phyloP scores from a whole-genome alignment of 2,113 vertebrate species.

The Neopipo cinnamomea region DNA sequence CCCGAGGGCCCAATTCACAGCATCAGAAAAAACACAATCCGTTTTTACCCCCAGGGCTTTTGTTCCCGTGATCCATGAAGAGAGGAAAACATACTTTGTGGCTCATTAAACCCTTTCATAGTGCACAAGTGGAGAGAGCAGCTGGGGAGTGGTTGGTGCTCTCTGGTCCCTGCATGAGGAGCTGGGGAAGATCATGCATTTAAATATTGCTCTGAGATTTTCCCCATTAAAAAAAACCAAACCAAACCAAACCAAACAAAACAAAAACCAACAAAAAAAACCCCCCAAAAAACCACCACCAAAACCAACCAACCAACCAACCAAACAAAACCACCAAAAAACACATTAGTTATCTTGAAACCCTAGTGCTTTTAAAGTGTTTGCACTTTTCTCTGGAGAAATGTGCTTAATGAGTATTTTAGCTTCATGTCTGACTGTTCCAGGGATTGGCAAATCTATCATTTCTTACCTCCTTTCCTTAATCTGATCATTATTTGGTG shows the following conservation, averaged over 20 bases:
- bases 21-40: neutral
- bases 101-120: conserved; percentile 27
- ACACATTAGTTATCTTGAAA: neutral
- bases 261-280: neutral
- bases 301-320: too few species aligned
- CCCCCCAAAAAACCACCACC: too few species aligned
- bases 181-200: neutral
- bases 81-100: conserved; percentile 26
- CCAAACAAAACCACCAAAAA: too few species aligned
- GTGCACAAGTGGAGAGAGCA: neutral
- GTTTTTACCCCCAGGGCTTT: neutral
- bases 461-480: neutral
- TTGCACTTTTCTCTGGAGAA: conserved; percentile 22
- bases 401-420: neutral
- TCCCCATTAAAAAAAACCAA: neutral
- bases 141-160: neutral
- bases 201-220: neutral
- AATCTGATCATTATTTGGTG: neutral
- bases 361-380: neutral
- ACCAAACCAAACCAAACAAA: too few species aligned
- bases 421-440: neutral
- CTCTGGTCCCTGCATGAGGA: neutral
- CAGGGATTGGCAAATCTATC: neutral
- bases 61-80: neutral
- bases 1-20: neutral